phyloP scores from a whole-genome alignment of 2,797 vertebrate species.

The Lepilemur ruficaudatus region DNA sequence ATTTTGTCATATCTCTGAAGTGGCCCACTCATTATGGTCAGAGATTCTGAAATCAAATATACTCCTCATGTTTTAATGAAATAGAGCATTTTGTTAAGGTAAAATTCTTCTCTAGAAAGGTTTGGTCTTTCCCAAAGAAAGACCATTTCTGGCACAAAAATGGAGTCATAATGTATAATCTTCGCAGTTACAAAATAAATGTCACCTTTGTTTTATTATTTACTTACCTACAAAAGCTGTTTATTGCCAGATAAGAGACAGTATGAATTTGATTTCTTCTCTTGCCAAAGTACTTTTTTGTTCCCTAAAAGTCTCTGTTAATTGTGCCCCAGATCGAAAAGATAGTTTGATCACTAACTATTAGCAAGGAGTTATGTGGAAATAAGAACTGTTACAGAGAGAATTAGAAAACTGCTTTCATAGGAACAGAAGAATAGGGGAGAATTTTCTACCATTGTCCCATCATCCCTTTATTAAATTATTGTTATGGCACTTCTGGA shows the following conservation, averaged over 20 bases:
- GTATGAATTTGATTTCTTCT: neutral
- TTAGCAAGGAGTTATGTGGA: neutral
- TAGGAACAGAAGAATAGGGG: neutral
- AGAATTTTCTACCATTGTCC: neutral
- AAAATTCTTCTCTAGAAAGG: neutral
- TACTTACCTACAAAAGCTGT: neutral
- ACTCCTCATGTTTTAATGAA: neutral
- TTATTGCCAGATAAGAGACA: neutral
- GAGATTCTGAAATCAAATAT: neutral
- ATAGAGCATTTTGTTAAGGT: neutral
- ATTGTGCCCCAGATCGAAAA: neutral
- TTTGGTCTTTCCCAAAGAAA: neutral
- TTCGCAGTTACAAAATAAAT: neutral
- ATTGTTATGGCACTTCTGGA: neutral
- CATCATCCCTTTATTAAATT: neutral
- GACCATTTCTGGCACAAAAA: neutral
- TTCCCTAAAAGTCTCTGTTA: neutral
- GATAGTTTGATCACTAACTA: neutral
- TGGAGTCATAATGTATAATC: neutral
- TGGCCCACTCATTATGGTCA: neutral
- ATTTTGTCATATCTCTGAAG: neutral
- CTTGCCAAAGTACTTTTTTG: neutral
- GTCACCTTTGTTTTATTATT: neutral
- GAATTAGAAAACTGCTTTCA: neutral
- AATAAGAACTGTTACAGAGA: neutral